Conservation (phyloP, 2,888 invertebrate genomes). For the Hofmannophila pseudospretella region DNA sequence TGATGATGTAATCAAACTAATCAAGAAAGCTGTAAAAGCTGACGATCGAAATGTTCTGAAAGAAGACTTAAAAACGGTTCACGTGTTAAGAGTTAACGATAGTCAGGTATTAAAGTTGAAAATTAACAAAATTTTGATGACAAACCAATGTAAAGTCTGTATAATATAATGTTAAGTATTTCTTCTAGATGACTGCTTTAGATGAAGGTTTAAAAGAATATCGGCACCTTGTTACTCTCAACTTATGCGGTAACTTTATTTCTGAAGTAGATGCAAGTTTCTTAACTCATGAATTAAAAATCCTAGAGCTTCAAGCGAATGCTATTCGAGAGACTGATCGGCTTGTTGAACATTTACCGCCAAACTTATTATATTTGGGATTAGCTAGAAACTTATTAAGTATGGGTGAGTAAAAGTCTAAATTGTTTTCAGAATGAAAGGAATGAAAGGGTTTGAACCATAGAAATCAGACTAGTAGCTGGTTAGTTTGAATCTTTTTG, state of each 20-base stretch:
- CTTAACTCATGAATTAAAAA: slow-evolving; percentile 53
- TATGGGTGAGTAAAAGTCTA: slow-evolving; percentile 36
- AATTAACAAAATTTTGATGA: no score
- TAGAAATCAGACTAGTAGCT: no score
- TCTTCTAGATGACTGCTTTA: slow-evolving; percentile 65
- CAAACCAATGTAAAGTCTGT: not conserved
- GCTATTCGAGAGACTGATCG: slow-evolving; percentile 43
- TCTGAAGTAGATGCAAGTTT: slow-evolving; percentile 38
- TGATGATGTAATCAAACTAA: slow-evolving; percentile 42
- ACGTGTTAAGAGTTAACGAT: slow-evolving; percentile 49
- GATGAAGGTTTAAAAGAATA: slow-evolving; percentile 54
- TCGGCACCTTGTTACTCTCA: slow-evolving; percentile 54
- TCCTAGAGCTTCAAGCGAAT: slow-evolving; percentile 73
- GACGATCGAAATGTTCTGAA: slow-evolving; percentile 38
- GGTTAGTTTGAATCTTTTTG: no score
- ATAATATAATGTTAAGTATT: slow-evolving; percentile 3
- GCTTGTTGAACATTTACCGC: slow-evolving; percentile 50
- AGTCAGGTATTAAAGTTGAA: no score
- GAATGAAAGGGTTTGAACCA: no score
- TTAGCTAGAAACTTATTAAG: slow-evolving; percentile 66
- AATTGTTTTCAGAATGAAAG: not conserved
- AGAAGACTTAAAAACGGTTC: slow-evolving; percentile 37
- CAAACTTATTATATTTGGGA: slow-evolving; percentile 65
- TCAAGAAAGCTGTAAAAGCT: slow-evolving; percentile 39
- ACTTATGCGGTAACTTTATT: slow-evolving; percentile 62